Conservation (phyloP, 2,888 invertebrate species). For the Melanotus villosus region DNA sequence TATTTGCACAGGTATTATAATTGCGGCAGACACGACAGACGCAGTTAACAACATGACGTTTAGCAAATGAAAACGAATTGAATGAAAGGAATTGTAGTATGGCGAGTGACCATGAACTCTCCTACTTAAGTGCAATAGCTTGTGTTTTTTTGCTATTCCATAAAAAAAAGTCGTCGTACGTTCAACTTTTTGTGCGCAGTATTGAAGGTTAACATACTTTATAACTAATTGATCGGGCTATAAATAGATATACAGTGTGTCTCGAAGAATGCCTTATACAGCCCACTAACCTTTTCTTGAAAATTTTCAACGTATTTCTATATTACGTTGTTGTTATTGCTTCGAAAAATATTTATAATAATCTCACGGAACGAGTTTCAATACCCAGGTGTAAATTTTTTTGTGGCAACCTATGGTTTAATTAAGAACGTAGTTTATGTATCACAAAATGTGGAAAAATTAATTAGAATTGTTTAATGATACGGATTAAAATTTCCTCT, state of each 20-base stretch:
- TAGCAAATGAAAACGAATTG: slow-evolving; percentile 49
- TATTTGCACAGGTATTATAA: slow-evolving; percentile 40
- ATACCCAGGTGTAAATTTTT: too few relatives aligned
- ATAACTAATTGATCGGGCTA: slow-evolving; percentile 42
- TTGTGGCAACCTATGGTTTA: too few relatives aligned
- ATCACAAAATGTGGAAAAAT: too few relatives aligned
- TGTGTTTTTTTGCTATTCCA: slow-evolving; percentile 46
- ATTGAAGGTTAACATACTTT: slow-evolving; percentile 48
- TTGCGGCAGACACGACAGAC: slow-evolving; percentile 38
- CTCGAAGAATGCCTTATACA: slow-evolving; percentile 2
- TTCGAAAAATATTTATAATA: too few relatives aligned
- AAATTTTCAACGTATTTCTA: too few relatives aligned
- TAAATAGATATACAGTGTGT: slow-evolving; percentile 33
- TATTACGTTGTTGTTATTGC: too few relatives aligned
- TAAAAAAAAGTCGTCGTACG: slow-evolving; percentile 46
- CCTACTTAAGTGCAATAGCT: slow-evolving; percentile 49
- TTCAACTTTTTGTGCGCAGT: slow-evolving; percentile 48
- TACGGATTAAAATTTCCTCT: too few relatives aligned
- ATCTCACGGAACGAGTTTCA: too few relatives aligned
- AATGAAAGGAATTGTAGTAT: slow-evolving; percentile 51
- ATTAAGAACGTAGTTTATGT: too few relatives aligned
- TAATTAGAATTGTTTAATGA: too few relatives aligned
- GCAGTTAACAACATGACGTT: slow-evolving; percentile 41
- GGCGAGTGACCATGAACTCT: slow-evolving; percentile 49
- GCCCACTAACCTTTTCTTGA: neutral